These are phyloP conservation scores for Euproctis similis DNA, from an alignment of 2,888 invertebrate species.

Conservation along the genomic window DNA sequence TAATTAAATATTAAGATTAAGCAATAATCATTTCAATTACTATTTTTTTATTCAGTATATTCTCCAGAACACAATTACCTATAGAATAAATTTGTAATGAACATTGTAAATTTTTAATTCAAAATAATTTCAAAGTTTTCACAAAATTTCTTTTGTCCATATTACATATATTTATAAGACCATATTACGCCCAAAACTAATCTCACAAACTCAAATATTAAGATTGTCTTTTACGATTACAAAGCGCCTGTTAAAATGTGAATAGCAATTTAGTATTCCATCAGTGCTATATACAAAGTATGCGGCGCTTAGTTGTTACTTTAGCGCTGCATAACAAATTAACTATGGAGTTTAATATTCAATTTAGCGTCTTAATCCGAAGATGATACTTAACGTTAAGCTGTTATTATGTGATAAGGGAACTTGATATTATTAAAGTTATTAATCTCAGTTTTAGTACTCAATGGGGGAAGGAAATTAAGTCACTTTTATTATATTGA, in stretches of 20 bases:
- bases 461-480: neutral
- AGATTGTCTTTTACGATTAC: constrained; percentile 4
- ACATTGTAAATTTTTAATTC: no score
- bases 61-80: no score
- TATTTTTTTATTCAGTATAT: no score
- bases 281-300: constrained; percentile 22
- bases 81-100: no score
- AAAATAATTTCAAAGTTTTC: no score
- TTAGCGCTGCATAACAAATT: constrained; percentile 25
- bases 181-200: no score
- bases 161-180: no score
- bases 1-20: no score
- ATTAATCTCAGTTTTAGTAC: neutral
- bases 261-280: constrained; percentile 26
- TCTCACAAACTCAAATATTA: constrained; percentile 3
- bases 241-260: constrained; percentile 22
- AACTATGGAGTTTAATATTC: constrained; percentile 25
- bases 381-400: constrained; percentile 11
- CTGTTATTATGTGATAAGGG: constrained; percentile 8
- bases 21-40: no score
- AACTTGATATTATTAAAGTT: neutral
- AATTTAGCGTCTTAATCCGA: constrained; percentile 19
- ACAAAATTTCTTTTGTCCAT: no score
- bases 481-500: neutral
- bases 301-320: constrained; percentile 24